Evolutionary conservation across 2,888 invertebrate genomes (phyloP).

Genomic region (Synanthedon andrenaeformis): DNA sequence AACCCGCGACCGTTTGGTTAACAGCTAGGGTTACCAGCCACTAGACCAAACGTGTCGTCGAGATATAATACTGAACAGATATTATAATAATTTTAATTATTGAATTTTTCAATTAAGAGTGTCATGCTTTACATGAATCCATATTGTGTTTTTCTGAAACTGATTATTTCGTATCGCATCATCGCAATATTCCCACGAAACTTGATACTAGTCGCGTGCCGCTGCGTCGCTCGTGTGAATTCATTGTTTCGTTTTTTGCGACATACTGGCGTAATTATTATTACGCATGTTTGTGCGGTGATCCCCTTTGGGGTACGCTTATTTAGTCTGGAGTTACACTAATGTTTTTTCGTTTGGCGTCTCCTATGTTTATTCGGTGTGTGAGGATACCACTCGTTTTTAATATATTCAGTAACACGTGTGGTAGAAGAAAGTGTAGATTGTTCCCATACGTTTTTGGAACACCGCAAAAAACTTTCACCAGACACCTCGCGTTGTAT

Average conservation of each 20-base stretch:
- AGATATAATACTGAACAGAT: no score
- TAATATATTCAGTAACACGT: background rate
- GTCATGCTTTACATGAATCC: background rate
- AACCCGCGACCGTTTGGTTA: no score
- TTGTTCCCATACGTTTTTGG: background rate
- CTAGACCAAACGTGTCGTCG: no score
- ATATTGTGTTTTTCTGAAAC: constrained; percentile 1
- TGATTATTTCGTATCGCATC: background rate
- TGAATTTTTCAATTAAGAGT: no score
- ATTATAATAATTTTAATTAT: no score
- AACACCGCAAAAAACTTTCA: constrained; percentile 28
- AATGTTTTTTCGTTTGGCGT: background rate
- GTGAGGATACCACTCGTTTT: no score
- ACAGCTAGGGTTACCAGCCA: no score
- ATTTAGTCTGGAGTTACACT: background rate
- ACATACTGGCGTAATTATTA: background rate
- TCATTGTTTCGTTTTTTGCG: background rate
- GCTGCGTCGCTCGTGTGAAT: constrained; percentile 5
- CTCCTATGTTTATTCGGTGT: no score
- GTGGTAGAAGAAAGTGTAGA: background rate
- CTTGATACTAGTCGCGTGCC: constrained; percentile 14
- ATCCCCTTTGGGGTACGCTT: background rate
- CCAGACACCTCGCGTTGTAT: constrained; percentile 15
- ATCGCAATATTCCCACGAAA: constrained; percentile 15
- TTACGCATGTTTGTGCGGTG: background rate